Evolutionary conservation across 1,140 invertebrate genomes (phyloP).

Genomic region (Stegodyphus mimosarum): DNA sequence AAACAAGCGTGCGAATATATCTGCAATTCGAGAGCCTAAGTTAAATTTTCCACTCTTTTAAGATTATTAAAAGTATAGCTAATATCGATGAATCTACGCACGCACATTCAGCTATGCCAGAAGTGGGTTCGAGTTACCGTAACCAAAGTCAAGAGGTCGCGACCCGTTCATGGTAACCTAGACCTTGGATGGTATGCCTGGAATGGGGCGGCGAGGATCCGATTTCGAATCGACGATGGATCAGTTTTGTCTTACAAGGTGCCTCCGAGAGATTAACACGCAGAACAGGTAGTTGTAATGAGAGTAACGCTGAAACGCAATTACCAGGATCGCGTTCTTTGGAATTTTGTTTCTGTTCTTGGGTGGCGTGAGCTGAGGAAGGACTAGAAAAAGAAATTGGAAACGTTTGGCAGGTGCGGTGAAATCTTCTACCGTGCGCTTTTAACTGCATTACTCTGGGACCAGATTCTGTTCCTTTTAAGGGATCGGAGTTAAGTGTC

Average conservation of each 20-base stretch:
- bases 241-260: constrained; percentile 47
- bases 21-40: too few species aligned
- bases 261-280: constrained; percentile 37
- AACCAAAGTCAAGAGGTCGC: constrained; percentile 44
- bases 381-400: background rate
- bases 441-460: too few species aligned
- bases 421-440: background rate
- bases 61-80: too few species aligned
- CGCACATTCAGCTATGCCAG: background rate
- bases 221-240: background rate
- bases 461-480: too few species aligned
- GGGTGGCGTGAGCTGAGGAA: constrained; percentile 12
- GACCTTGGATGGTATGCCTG: constrained; percentile 36
- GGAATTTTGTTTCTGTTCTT: constrained; percentile 7
- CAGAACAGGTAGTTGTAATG: constrained; percentile 37
- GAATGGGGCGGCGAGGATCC: background rate
- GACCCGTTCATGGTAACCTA: constrained; percentile 17
- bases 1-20: too few species aligned
- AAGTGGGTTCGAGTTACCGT: constrained; percentile 24
- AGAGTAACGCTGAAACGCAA: constrained; percentile 14
- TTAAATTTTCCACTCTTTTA: too few species aligned
- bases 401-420: constrained; percentile 24
- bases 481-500: too few species aligned
- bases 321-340: constrained; percentile 5
- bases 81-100: too few species aligned